A percentile compares a stretch with the other conserved stretches of the same genome.
phyloP scores from a whole-genome alignment of 1,140 invertebrate species.

The Halictus rubicundus region DNA sequence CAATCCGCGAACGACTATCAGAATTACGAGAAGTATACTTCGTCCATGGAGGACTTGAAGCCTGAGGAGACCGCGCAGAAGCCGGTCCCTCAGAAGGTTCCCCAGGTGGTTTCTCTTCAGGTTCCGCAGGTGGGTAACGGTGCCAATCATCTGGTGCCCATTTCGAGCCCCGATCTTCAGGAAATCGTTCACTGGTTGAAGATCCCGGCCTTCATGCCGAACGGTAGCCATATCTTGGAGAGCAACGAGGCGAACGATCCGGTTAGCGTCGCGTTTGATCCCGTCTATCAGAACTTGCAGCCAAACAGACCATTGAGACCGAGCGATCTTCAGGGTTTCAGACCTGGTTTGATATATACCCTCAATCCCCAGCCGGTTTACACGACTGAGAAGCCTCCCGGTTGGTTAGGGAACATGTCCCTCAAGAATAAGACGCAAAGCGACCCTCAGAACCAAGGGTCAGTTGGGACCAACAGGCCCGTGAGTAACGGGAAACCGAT shows the following conservation, averaged over 20 bases:
- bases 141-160: conserved; percentile 37
- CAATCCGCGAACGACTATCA: conserved; percentile 68
- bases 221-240: conserved; percentile 43
- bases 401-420: not conserved
- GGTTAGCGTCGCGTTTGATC: conserved; percentile 52
- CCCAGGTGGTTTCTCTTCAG: too few relatives aligned
- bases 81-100: not conserved
- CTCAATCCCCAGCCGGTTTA: not conserved
- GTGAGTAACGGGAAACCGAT: not conserved
- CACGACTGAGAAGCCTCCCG: not conserved
- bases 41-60: conserved; percentile 27
- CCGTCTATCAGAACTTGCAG: conserved; percentile 60
- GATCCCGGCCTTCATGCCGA: conserved; percentile 62
- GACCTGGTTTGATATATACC: conserved; percentile 8
- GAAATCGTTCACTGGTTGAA: conserved; percentile 72
- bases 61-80: not conserved
- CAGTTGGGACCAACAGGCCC: conserved; percentile 56
- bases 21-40: conserved; percentile 75
- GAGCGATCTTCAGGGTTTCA: not conserved
- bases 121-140: not conserved
- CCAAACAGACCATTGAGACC: conserved; percentile 60
- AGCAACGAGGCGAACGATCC: conserved; percentile 38
- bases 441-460: conserved; percentile 59
- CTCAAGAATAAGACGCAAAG: conserved; percentile 19
- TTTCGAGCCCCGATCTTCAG: conserved; percentile 51